These are phyloP conservation scores for Mimachlamys varia DNA, from an alignment of 2,888 invertebrate species.

Conservation along the genomic window DNA sequence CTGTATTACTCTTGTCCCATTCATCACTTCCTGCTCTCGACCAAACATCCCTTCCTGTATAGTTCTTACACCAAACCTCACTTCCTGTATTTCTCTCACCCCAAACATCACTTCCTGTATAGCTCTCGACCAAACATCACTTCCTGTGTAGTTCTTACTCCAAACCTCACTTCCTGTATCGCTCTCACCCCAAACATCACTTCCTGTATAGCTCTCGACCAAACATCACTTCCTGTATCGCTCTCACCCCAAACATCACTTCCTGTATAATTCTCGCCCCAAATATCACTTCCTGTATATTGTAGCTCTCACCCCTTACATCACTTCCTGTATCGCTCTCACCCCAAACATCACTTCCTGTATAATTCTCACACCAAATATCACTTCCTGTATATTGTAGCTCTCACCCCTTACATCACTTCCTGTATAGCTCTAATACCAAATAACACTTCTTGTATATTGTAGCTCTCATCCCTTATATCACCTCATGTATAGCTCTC, in stretches of 20 bases:
- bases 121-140: neutral
- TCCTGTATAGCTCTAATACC: too few species aligned
- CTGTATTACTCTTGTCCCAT: neutral
- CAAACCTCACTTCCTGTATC: neutral
- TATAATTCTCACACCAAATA: too few species aligned
- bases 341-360: too few species aligned
- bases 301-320: too few species aligned
- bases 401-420: too few species aligned
- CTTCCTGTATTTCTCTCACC: neutral
- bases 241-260: neutral
- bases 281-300: constrained; percentile 5
- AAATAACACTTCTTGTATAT: too few species aligned
- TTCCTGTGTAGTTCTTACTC: neutral
- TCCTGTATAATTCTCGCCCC: neutral
- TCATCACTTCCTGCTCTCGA: neutral
- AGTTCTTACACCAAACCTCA: neutral
- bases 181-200: neutral
- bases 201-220: neutral
- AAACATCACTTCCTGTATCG: neutral
- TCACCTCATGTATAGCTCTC: too few species aligned
- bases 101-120: neutral
- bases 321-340: too few species aligned
- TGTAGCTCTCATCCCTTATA: too few species aligned
- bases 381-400: too few species aligned
- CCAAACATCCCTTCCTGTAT: neutral